Evolutionary conservation across 2,888 invertebrate genomes (phyloP), one percentile per base, ranked within the genome.

Genomic region (Drosophila kanekoi): DNA sequence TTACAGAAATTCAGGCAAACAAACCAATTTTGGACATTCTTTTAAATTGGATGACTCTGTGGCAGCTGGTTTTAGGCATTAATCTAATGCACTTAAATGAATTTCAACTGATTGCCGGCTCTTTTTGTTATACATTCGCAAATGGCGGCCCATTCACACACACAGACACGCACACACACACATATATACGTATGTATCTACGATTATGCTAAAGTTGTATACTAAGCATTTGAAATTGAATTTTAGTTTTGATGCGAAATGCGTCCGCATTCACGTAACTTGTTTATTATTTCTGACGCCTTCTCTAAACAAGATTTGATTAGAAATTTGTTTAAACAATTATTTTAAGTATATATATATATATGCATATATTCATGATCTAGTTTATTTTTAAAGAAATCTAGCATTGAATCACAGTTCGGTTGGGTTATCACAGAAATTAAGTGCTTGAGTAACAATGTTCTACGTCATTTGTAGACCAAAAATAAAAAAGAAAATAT

Each of bases 391-490:
- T 43, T 56, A 58, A 33, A 57, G 33, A 57, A 57, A 51, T 56
- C 37, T 45, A 60, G 20, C 61, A 53, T 77, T 75, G 68, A 77
- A 63, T 85, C 74, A 77, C 65, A 60, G 65, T 58, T 64, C 65
- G 32, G 35, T 13, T 45, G 56, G 77, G 85, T 85, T 81, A 85
- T 85, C 65, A 52, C 40, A 54, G 10, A 10, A 5, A 43, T n/a
- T n/a, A 37, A 37, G 28, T 51, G 61, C 63, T 84, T 70, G 53
- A 68, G 49, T 54, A 71, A 69, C 45, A 45, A 44, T 28, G 43
- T 35, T 45, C 62, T 47, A 79, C 79, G 77, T 81, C 79, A 84
- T 77, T 64, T 69, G 20, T 16, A 16, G 49, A 32, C 6, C 16
- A 35, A 32, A 37, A 65, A 43, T 40, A 10, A 11, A 43, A 43